These are phyloP conservation scores for Busseola fusca DNA, from an alignment of 2,888 invertebrate species.

Conservation along the genomic window DNA sequence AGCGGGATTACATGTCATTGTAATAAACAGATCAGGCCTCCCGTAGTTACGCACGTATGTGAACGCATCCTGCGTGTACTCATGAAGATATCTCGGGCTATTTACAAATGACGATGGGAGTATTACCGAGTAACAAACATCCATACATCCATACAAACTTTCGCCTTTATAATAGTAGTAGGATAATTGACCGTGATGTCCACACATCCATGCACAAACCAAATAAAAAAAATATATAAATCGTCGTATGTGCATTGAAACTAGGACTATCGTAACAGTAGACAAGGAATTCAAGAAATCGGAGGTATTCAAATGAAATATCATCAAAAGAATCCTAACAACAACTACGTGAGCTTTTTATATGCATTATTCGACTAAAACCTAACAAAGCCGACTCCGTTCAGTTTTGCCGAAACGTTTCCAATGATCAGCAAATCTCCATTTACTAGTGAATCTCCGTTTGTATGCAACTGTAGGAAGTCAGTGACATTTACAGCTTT, in stretches of 20 bases:
- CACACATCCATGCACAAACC: neutral
- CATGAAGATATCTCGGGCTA: too few species aligned
- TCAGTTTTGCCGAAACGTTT: conserved; percentile 8
- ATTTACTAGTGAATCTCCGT: conserved; percentile 18
- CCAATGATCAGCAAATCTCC: conserved; percentile 26
- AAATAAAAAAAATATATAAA: neutral
- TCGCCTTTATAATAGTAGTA: too few species aligned
- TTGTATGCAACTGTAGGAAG: conserved; percentile 1
- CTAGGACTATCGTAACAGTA: neutral
- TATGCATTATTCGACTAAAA: neutral
- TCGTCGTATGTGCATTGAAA: neutral
- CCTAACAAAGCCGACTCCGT: neutral
- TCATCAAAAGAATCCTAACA: neutral
- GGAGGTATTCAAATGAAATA: neutral
- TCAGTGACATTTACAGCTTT: conserved; percentile 22
- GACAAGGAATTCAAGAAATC: neutral
- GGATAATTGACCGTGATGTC: neutral
- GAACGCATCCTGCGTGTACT: too few species aligned
- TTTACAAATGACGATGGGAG: too few species aligned
- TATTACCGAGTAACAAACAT: too few species aligned
- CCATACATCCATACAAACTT: too few species aligned
- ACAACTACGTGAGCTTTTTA: neutral
- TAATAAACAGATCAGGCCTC: too few species aligned
- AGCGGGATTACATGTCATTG: too few species aligned
- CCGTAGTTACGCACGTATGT: too few species aligned